Conservation (phyloP, 2,797 vertebrate genomes). For the Arnoldichthys spilopterus region DNA sequence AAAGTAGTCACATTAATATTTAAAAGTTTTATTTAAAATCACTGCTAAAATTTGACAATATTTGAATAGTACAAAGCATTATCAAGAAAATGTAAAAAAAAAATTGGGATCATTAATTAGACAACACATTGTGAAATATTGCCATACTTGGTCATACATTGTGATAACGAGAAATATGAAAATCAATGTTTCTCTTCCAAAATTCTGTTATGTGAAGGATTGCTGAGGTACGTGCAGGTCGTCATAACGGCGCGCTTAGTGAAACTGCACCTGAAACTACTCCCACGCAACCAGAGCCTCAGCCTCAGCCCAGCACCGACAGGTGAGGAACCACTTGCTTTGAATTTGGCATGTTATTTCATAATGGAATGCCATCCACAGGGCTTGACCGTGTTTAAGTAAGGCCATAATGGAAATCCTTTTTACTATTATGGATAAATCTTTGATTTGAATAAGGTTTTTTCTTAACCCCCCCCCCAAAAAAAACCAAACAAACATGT, state of each 20-base stretch:
- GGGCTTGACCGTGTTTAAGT: not conserved
- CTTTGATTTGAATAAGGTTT: no score
- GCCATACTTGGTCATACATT: no score
- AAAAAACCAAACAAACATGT: no score
- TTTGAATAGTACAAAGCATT: no score
- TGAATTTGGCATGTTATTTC: not conserved
- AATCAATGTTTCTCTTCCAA: not conserved
- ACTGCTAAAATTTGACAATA: no score
- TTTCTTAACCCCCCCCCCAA: no score
- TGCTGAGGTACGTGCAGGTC: slow-evolving; percentile 72
- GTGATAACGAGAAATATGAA: not conserved
- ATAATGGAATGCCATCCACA: not conserved
- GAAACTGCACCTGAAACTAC: slow-evolving; percentile 65
- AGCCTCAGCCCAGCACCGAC: slow-evolving; percentile 53
- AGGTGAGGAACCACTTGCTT: slow-evolving; percentile 63
- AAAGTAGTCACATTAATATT: no score
- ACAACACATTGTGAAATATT: no score
- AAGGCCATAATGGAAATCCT: not conserved
- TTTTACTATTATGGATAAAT: no score
- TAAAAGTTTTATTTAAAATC: no score
- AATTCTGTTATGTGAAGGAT: slow-evolving; percentile 66
- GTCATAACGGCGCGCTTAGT: slow-evolving; percentile 57
- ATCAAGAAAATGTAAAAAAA: no score
- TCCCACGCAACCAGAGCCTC: slow-evolving; percentile 40
- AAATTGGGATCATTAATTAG: no score